Conservation (phyloP, 2,888 invertebrate genomes). For the Morinoia aosen region DNA sequence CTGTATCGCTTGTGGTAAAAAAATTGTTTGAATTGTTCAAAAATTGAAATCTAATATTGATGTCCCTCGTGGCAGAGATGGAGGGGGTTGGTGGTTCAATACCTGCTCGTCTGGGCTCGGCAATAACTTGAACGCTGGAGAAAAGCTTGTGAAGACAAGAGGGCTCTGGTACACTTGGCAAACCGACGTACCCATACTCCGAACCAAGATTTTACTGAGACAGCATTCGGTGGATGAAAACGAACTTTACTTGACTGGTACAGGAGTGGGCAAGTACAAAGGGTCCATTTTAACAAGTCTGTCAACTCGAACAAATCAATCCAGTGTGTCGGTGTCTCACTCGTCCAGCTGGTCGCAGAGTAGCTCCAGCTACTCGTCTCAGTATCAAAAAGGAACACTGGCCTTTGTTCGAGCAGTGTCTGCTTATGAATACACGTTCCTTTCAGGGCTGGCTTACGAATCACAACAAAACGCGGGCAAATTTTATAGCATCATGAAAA, state of each 20-base stretch:
- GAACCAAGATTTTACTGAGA: background rate
- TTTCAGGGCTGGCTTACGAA: conserved; percentile 8
- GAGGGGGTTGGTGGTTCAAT: background rate
- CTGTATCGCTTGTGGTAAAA: too few relatives aligned
- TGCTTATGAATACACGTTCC: background rate
- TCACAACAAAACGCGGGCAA: background rate
- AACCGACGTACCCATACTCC: background rate
- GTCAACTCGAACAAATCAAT: background rate
- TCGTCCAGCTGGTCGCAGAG: background rate
- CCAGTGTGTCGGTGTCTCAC: background rate
- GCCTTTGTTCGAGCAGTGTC: background rate
- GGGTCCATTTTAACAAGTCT: background rate
- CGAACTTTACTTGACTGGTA: background rate
- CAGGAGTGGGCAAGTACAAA: background rate
- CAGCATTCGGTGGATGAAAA: background rate
- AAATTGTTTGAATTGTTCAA: too few relatives aligned
- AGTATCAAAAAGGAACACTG: background rate
- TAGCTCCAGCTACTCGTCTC: background rate
- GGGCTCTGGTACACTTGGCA: background rate
- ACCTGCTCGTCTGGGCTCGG: background rate
- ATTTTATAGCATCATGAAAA: background rate
- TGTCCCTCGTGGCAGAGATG: background rate
- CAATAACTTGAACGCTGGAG: background rate
- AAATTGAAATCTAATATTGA: too few relatives aligned
- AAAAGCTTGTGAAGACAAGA: background rate